A percentile compares a stretch with the other conserved stretches of the same genome.
Conservation (phyloP, 2,797 vertebrate species). For the Arremon aurantiirostris region DNA sequence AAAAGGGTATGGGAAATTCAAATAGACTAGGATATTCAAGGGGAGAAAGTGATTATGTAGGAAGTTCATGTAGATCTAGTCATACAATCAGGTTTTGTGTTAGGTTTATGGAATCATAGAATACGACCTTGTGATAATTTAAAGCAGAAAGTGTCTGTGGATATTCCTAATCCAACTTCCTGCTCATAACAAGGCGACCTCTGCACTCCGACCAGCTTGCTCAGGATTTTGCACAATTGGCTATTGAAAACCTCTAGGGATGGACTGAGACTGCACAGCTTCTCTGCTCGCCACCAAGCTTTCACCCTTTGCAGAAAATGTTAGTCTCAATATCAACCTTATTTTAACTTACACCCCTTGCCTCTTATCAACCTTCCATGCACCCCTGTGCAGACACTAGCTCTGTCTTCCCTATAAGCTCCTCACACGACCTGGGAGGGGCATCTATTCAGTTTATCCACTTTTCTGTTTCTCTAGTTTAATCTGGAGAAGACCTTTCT, state of each 20-base stretch:
- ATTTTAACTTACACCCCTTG: not conserved
- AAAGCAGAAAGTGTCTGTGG: fast-evolving
- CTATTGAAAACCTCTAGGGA: not conserved
- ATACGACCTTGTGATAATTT: not conserved
- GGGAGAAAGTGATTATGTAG: not conserved
- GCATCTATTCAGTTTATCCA: not conserved
- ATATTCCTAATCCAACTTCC: not conserved
- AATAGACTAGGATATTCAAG: not conserved
- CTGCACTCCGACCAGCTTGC: not conserved
- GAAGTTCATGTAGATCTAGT: not conserved
- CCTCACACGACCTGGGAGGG: not conserved
- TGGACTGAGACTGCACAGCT: not conserved
- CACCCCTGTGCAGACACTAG: not conserved
- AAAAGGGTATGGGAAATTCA: not conserved
- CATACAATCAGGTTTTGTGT: not conserved
- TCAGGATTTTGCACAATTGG: not conserved
- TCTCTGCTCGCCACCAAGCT: not conserved
- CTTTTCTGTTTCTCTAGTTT: not conserved
- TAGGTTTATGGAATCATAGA: not conserved
- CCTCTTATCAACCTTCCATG: not conserved
- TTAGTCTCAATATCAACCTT: not conserved
- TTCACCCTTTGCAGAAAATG: not conserved
- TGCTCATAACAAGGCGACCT: not conserved
- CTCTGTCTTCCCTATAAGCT: not conserved
- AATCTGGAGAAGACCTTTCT: not conserved